Conservation (phyloP, 2,888 invertebrate species). For the Campoplex capitator region DNA sequence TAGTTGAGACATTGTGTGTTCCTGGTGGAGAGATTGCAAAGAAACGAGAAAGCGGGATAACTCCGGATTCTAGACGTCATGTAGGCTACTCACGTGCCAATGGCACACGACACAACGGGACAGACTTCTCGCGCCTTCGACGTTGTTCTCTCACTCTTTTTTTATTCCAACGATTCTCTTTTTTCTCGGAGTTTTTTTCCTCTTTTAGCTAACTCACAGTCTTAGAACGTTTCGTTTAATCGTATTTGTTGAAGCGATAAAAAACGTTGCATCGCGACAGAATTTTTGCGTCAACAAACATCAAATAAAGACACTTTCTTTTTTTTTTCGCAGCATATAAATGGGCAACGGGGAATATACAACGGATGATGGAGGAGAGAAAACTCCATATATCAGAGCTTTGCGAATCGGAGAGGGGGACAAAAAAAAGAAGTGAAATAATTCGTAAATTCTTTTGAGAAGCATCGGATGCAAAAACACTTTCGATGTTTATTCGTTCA, state of each 20-base stretch:
- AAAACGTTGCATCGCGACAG: neutral
- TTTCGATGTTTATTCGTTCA: conserved; percentile 39
- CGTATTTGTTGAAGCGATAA: neutral
- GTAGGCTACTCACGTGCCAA: conserved; percentile 51
- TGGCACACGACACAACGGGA: conserved; percentile 41
- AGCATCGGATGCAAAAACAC: conserved; percentile 10
- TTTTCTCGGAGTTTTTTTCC: neutral
- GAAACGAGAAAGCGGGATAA: conserved; percentile 18
- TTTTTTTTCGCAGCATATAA: neutral
- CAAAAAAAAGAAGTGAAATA: neutral
- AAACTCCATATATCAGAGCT: conserved; percentile 12
- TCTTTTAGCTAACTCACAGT: neutral
- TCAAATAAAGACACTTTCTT: neutral
- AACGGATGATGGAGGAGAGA: neutral
- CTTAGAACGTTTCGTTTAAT: neutral
- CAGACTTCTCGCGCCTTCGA: conserved; percentile 15
- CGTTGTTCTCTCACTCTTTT: conserved; percentile 13
- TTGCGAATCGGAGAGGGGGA: neutral
- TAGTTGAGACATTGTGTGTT: neutral
- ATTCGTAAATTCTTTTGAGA: conserved; percentile 18
- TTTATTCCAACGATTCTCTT: neutral
- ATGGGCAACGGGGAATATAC: neutral
- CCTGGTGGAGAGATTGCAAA: neutral
- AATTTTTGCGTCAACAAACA: neutral
- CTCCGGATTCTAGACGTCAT: conserved; percentile 32